These are phyloP conservation scores for Invenusta paracnida DNA, from an alignment of 2,888 invertebrate species.

Conservation along the genomic window DNA sequence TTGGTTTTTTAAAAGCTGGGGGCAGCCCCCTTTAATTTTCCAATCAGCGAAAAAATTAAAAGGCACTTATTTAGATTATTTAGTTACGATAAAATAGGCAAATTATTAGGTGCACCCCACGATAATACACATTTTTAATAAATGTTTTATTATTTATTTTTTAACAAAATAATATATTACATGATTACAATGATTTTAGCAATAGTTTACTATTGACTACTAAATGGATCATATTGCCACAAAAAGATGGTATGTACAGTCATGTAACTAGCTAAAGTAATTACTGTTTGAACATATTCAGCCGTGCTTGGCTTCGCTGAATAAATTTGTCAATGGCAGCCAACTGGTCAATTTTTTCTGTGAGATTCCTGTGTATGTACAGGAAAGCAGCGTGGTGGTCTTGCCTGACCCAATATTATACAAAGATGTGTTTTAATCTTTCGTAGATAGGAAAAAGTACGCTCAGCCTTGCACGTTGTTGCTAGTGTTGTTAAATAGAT, in stretches of 20 bases:
- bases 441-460: too few species aligned
- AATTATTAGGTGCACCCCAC: constrained; percentile 8
- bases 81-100: constrained; percentile 27
- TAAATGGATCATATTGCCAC: neutral
- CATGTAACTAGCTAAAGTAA: constrained; percentile 23
- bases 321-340: constrained; percentile 23
- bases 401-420: constrained; percentile 23
- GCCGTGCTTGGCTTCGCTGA: constrained; percentile 12
- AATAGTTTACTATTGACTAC: constrained; percentile 21
- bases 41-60: constrained; percentile 10
- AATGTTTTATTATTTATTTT: constrained; percentile 19
- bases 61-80: constrained; percentile 27
- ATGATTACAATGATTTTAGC: constrained; percentile 14
- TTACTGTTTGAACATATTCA: constrained; percentile 23
- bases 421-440: too few species aligned
- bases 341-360: constrained; percentile 4
- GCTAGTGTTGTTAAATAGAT: constrained; percentile 17
- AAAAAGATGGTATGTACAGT: constrained; percentile 22
- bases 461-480: neutral
- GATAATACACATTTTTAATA: neutral
- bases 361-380: constrained; percentile 27
- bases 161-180: constrained; percentile 19
- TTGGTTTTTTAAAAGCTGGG: constrained; percentile 5
- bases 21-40: neutral
- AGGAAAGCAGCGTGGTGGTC: constrained; percentile 6